These are phyloP conservation scores for Eupsilia transversa DNA, from an alignment of 2,888 invertebrate species.

Conservation along the genomic window DNA sequence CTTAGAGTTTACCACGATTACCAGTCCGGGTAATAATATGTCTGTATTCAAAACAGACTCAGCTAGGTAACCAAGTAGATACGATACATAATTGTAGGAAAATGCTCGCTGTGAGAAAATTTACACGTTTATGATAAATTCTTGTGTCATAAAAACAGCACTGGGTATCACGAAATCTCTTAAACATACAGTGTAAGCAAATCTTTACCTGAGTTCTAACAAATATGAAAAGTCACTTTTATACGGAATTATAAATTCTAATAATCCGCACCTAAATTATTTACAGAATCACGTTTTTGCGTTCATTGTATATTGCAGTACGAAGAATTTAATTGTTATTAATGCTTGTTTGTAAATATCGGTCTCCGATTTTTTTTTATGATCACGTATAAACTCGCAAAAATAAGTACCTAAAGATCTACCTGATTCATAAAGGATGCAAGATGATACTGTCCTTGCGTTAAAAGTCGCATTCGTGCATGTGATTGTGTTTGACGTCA, in stretches of 20 bases:
- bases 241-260: slow-evolving; percentile 12
- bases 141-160: slow-evolving; percentile 37
- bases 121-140: slow-evolving; percentile 42
- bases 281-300: slow-evolving; percentile 19
- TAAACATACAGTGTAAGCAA: not conserved
- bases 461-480: slow-evolving; percentile 12
- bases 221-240: not conserved
- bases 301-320: not conserved
- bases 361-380: no score
- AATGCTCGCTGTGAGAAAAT: slow-evolving; percentile 51
- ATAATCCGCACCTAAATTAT: slow-evolving; percentile 1
- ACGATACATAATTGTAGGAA: slow-evolving; percentile 45
- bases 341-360: not conserved
- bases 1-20: slow-evolving; percentile 45
- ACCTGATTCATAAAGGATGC: slow-evolving; percentile 6
- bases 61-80: slow-evolving; percentile 20
- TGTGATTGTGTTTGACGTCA: slow-evolving; percentile 15
- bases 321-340: not conserved
- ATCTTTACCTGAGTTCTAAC: not conserved
- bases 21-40: slow-evolving; percentile 31
- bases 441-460: slow-evolving; percentile 6
- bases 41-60: slow-evolving; percentile 43
- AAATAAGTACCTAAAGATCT: not conserved
- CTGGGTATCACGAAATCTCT: not conserved
- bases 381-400: not conserved